Conservation (phyloP, 1,140 invertebrate genomes). For the Helicorthomorpha holstii region DNA sequence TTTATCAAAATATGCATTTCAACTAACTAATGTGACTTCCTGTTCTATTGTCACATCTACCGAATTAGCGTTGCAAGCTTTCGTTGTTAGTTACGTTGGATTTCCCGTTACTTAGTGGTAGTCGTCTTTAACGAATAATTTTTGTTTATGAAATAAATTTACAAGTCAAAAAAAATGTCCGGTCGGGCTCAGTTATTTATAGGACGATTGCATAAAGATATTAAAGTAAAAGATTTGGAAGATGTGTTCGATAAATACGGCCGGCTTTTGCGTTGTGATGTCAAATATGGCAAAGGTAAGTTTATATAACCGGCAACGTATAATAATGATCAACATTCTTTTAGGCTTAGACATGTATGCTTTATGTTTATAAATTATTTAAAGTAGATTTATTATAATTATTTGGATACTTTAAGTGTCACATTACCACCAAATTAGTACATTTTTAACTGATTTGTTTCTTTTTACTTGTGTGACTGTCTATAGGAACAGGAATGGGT, state of each 20-base stretch:
- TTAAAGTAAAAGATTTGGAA: conserved; percentile 16
- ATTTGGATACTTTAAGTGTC: not conserved
- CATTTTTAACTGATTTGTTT: conserved; percentile 3
- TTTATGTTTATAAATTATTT: not conserved
- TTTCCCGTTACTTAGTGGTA: too few species aligned
- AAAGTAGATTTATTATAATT: not conserved
- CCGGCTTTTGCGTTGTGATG: conserved; percentile 25
- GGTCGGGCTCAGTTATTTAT: conserved; percentile 15
- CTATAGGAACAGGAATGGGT: conserved; percentile 11
- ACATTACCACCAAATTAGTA: too few species aligned
- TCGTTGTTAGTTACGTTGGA: too few species aligned
- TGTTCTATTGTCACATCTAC: too few species aligned
- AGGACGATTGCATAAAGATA: conserved; percentile 16
- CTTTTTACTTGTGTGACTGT: not conserved
- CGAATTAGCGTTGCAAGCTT: too few species aligned
- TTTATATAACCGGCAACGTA: too few species aligned
- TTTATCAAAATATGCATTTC: too few species aligned
- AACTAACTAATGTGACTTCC: too few species aligned
- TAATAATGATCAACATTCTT: too few species aligned
- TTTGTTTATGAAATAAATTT: too few species aligned
- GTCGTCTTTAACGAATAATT: too few species aligned
- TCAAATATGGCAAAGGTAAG: conserved; percentile 22
- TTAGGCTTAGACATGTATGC: too few species aligned
- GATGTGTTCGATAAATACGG: conserved; percentile 26
- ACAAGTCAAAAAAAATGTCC: conserved; percentile 11